phyloP scores from a whole-genome alignment of 1,140 invertebrate genomes.

The Eulimnadia texana region DNA sequence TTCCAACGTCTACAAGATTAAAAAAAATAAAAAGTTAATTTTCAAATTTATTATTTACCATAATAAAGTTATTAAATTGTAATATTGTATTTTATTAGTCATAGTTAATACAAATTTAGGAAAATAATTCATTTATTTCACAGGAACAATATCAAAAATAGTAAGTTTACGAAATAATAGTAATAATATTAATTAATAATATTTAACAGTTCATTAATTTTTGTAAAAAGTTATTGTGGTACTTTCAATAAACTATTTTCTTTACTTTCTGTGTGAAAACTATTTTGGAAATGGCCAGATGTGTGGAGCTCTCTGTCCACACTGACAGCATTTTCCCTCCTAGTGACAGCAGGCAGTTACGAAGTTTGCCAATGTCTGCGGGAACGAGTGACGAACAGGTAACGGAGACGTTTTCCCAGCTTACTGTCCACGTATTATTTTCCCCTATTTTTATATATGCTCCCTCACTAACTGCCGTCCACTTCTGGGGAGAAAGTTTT shows the following conservation, averaged over 20 bases:
- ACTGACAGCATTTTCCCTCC: neutral
- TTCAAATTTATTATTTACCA: neutral
- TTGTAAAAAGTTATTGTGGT: too few relatives aligned
- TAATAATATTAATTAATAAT: too few relatives aligned
- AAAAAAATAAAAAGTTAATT: neutral
- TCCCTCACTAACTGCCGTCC: neutral
- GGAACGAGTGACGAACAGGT: neutral
- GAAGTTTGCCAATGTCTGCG: neutral
- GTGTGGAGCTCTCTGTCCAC: neutral
- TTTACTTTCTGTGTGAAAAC: constrained; percentile 8
- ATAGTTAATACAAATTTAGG: neutral
- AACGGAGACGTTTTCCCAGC: neutral
- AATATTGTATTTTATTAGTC: neutral
- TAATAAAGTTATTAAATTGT: neutral
- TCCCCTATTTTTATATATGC: neutral
- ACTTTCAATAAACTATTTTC: too few relatives aligned
- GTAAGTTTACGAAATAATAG: neutral
- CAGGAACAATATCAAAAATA: neutral
- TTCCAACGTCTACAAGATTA: neutral
- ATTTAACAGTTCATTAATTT: too few relatives aligned
- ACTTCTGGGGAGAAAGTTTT: neutral
- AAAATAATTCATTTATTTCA: neutral
- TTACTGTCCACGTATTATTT: constrained; percentile 5
- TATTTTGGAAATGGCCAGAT: neutral
- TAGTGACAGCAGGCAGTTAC: neutral